Conservation (phyloP, 2,888 invertebrate species). For the Siphlonurus alternatus region DNA sequence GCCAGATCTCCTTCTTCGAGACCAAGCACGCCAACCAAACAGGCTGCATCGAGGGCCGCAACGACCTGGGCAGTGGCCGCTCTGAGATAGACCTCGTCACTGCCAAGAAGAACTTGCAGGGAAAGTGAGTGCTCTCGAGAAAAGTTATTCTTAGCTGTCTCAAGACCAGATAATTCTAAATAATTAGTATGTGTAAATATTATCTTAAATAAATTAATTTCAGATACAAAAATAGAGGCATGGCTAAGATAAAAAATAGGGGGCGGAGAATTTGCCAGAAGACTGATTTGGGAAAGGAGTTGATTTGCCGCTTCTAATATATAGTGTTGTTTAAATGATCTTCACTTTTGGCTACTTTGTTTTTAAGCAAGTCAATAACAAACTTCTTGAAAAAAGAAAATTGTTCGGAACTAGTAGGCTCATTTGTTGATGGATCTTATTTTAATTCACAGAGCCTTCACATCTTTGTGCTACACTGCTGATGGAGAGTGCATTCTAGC, state of each 20-base stretch:
- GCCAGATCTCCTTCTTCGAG: slow-evolving; percentile 67
- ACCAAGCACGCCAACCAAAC: slow-evolving; percentile 50
- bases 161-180: background rate
- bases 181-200: background rate
- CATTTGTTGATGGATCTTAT: no score
- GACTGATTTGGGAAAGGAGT: no score
- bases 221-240: no score
- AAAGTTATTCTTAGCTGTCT: background rate
- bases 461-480: slow-evolving; percentile 80
- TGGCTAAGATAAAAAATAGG: no score
- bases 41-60: slow-evolving; percentile 69
- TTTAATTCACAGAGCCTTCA: slow-evolving; percentile 72
- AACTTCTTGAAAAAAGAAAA: no score
- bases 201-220: background rate
- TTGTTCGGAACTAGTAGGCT: no score
- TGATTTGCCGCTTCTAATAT: no score
- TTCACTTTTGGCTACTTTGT: no score
- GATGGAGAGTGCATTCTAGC: slow-evolving; percentile 83
- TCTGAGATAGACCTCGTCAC: slow-evolving; percentile 72
- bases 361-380: no score
- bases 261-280: no score
- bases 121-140: slow-evolving; percentile 48
- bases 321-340: no score
- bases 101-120: slow-evolving; percentile 63
- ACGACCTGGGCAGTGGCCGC: slow-evolving; percentile 75